Percentiles rank a stretch among this genome's conserved stretches.
Conservation (phyloP, 2,797 vertebrate genomes). For the Chromobotia macracanthus region DNA sequence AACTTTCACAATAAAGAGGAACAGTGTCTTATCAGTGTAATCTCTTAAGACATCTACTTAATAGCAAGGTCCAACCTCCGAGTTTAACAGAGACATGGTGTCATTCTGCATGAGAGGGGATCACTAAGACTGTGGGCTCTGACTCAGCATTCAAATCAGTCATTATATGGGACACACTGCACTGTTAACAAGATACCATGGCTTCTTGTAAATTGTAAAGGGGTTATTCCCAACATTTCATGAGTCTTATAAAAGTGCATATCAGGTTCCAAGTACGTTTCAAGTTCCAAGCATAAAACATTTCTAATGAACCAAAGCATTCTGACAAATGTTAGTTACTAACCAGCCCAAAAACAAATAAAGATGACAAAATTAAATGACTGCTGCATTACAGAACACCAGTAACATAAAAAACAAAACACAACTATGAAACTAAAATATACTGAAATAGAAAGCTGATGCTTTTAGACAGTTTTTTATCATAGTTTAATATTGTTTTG, state of each 20-base stretch:
- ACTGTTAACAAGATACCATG: constrained; percentile 13
- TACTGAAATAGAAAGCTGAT: constrained; percentile 13
- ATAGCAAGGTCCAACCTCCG: constrained; percentile 25
- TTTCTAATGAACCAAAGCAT: constrained; percentile 18
- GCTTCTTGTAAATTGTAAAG: constrained; percentile 23
- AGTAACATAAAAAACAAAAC: neutral
- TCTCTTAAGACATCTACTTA: constrained; percentile 36
- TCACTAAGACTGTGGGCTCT: constrained; percentile 28
- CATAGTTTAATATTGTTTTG: too few relatives aligned
- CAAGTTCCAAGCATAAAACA: constrained; percentile 29
- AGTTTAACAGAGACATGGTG: constrained; percentile 26
- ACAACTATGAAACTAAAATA: constrained; percentile 9
- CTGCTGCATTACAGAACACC: neutral
- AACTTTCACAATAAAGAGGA: constrained; percentile 7
- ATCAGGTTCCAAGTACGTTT: constrained; percentile 4
- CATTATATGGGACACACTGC: constrained; percentile 16
- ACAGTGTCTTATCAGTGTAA: constrained; percentile 20
- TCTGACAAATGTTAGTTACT: constrained; percentile 14
- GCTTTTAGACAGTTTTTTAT: too few relatives aligned
- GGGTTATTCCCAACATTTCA: constrained; percentile 11
- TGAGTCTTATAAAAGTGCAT: constrained; percentile 24
- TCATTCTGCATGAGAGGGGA: constrained; percentile 38
- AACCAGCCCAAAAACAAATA: neutral
- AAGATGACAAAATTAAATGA: neutral
- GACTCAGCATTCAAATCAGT: constrained; percentile 45